Conservation (phyloP, 2,113 vertebrate species). For the Callipepla californica region DNA sequence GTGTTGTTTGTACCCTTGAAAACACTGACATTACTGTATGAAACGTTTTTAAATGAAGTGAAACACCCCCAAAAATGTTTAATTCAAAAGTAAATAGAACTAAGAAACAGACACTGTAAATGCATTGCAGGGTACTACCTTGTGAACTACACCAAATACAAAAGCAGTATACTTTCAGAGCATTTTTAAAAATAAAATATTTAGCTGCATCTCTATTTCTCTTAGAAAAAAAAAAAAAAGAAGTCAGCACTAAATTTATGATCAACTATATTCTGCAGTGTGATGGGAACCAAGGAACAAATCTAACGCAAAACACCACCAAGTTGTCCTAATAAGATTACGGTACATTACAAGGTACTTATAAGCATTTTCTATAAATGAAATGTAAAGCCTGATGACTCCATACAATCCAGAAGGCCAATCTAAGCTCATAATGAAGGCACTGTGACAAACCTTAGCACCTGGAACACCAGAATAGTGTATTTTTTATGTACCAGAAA, state of each 20-base stretch:
- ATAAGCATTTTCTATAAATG: slow-evolving; percentile 82
- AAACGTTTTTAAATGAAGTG: background rate
- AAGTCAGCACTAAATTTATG: background rate
- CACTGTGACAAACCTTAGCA: slow-evolving; percentile 28
- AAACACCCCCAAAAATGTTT: background rate
- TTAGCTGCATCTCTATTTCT: background rate
- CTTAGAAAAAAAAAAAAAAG: background rate
- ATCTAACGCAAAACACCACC: background rate
- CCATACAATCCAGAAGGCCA: slow-evolving; percentile 55
- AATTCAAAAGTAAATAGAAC: background rate
- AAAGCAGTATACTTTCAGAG: background rate
- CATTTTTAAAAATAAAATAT: background rate
- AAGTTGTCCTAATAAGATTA: slow-evolving; percentile 75
- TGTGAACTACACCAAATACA: background rate
- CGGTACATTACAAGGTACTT: slow-evolving; percentile 64
- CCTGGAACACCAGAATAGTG: background rate
- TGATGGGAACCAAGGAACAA: slow-evolving; percentile 14
- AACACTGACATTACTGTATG: accelerated
- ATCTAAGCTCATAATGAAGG: slow-evolving; percentile 62
- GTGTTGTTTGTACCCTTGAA: background rate
- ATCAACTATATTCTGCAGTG: background rate
- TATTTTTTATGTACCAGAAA: background rate
- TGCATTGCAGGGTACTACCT: background rate
- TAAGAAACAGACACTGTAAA: background rate
- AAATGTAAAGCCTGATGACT: slow-evolving; percentile 80